Evolutionary conservation across 2,888 invertebrate genomes (phyloP).

Genomic region (Erannis defoliaria): DNA sequence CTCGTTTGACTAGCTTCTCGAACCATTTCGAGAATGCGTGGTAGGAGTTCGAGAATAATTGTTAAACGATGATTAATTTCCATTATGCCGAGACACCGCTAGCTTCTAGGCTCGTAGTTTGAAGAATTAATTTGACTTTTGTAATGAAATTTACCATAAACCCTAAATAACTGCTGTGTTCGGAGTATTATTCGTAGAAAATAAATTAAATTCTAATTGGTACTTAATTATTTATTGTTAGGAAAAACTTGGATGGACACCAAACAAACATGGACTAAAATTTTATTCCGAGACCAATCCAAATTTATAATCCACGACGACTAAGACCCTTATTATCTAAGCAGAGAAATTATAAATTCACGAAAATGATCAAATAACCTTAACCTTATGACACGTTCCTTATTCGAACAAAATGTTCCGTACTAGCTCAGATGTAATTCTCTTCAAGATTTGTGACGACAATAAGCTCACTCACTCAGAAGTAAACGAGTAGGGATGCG

Average conservation of each 20-base stretch:
- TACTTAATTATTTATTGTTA: too few relatives aligned
- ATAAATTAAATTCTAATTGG: too few relatives aligned
- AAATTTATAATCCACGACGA: too few relatives aligned
- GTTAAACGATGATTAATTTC: constrained; percentile 39
- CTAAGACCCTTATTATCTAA: too few relatives aligned
- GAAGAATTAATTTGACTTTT: not conserved
- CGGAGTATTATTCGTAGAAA: not conserved
- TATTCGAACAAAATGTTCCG: too few relatives aligned
- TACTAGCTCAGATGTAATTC: too few relatives aligned
- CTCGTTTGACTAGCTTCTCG: not conserved
- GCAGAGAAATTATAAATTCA: too few relatives aligned
- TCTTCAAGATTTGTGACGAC: not conserved
- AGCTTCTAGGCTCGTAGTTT: constrained; percentile 18
- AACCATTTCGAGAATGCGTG: constrained; percentile 15
- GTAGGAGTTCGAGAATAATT: constrained; percentile 25
- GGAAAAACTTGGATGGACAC: too few relatives aligned
- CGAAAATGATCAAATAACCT: too few relatives aligned
- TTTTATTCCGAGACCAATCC: too few relatives aligned
- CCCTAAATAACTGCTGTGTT: not conserved
- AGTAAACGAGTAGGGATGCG: not conserved
- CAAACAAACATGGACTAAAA: too few relatives aligned
- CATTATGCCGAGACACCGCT: constrained; percentile 31
- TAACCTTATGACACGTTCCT: too few relatives aligned
- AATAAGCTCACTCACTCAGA: not conserved
- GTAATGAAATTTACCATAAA: not conserved